phyloP scores from a whole-genome alignment of 2,113 vertebrate genomes.

The Petroica traversi region DNA sequence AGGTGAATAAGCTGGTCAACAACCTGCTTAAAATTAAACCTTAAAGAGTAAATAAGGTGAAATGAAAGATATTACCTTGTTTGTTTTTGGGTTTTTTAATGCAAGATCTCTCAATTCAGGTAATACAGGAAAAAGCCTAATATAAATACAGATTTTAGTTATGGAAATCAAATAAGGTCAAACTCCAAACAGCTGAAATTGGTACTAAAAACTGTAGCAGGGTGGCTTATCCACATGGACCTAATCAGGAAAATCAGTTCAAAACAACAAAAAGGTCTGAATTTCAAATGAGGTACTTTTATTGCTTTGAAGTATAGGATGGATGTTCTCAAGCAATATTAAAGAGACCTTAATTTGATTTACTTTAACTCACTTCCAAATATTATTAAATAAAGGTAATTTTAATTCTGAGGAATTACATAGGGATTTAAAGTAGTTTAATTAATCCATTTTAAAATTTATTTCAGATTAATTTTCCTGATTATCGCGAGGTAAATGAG shows the following conservation, averaged over 20 bases:
- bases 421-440: neutral
- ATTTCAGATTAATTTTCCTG: neutral
- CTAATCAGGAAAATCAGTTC: neutral
- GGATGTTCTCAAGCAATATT: neutral
- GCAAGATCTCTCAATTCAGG: neutral
- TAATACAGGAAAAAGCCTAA: neutral
- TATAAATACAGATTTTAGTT: neutral
- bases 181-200: neutral
- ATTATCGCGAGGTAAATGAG: neutral
- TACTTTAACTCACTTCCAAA: neutral
- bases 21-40: neutral
- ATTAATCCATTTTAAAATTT: constrained; percentile 16
- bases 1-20: neutral
- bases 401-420: neutral
- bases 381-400: constrained; percentile 11
- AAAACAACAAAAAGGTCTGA: neutral
- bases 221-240: neutral
- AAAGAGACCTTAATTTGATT: neutral
- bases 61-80: neutral
- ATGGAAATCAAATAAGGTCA: neutral
- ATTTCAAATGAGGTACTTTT: neutral
- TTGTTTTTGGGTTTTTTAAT: neutral
- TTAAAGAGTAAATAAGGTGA: neutral
- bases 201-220: neutral
- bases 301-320: neutral